Percentiles rank a stretch among this genome's conserved stretches.
These are phyloP conservation scores for Pseudobourletiella spinata DNA, from an alignment of 1,140 invertebrate species.

Conservation along the genomic window DNA sequence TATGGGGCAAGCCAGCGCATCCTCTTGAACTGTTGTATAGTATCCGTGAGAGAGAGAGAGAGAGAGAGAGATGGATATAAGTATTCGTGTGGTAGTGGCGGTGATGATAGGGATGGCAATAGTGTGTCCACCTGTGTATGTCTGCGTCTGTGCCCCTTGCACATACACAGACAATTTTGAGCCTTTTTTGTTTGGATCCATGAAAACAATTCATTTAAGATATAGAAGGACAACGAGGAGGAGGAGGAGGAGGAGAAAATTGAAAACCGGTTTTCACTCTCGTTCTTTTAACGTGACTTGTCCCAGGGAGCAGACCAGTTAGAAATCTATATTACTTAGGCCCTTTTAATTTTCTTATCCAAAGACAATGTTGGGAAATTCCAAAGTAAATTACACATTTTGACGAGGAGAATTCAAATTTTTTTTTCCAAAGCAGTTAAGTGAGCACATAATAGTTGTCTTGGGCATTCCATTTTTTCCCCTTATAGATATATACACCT, in stretches of 20 bases:
- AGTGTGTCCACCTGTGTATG: background rate
- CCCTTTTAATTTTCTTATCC: background rate
- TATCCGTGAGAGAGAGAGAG: no score
- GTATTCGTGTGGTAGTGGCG: no score
- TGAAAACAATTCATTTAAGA: slow-evolving; percentile 13
- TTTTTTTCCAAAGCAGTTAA: no score
- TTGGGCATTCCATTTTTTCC: no score
- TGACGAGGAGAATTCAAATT: background rate
- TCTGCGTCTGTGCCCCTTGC: background rate
- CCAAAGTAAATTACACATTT: slow-evolving; percentile 13
- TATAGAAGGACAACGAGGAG: slow-evolving; percentile 4
- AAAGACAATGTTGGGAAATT: slow-evolving; percentile 14
- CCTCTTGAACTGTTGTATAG: no score
- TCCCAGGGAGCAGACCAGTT: no score
- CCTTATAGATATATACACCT: no score
- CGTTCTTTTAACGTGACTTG: background rate
- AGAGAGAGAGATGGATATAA: no score
- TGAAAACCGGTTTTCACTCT: slow-evolving; percentile 5
- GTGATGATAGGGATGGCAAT: no score
- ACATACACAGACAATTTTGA: no score
- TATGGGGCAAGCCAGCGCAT: no score
- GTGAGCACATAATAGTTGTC: no score
- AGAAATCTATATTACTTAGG: slow-evolving; percentile 7
- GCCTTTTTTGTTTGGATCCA: slow-evolving; percentile 5
- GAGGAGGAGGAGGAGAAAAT: slow-evolving; percentile 9